phyloP scores from a whole-genome alignment of 2,888 invertebrate genomes.

The Deroplatys truncata region DNA sequence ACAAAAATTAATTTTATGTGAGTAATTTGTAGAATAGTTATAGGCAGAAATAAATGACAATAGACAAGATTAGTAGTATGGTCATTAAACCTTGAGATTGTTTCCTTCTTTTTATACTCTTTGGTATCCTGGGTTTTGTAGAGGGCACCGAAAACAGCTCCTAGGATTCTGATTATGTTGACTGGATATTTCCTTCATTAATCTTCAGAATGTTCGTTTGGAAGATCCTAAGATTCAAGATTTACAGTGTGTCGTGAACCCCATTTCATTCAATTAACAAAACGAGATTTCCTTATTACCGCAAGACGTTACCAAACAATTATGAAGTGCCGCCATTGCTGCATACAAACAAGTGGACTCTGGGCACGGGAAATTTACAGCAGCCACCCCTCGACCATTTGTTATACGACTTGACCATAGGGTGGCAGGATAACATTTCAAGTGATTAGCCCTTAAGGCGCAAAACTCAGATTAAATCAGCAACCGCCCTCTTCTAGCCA shows the following conservation, averaged over 20 bases:
- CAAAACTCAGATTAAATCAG: constrained; percentile 14
- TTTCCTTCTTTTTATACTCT: no score
- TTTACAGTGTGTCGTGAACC: background rate
- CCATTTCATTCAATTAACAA: background rate
- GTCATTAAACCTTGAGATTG: no score
- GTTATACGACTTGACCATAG: background rate
- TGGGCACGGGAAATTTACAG: background rate
- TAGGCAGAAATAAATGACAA: no score
- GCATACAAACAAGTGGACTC: background rate
- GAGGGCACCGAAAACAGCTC: no score
- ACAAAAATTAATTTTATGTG: no score
- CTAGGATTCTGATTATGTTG: no score
- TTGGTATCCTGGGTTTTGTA: no score
- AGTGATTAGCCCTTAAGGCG: constrained; percentile 23
- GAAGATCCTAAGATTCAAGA: background rate
- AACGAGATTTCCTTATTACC: background rate
- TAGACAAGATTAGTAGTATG: no score
- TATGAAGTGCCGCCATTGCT: background rate
- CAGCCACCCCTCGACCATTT: background rate
- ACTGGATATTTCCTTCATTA: no score
- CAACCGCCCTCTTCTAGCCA: background rate
- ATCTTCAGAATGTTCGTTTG: no score
- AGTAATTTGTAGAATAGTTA: no score
- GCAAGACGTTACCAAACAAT: background rate
- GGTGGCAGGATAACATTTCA: constrained; percentile 1